Conservation (phyloP, 2,888 invertebrate species). For the Xestia c-nigrum region DNA sequence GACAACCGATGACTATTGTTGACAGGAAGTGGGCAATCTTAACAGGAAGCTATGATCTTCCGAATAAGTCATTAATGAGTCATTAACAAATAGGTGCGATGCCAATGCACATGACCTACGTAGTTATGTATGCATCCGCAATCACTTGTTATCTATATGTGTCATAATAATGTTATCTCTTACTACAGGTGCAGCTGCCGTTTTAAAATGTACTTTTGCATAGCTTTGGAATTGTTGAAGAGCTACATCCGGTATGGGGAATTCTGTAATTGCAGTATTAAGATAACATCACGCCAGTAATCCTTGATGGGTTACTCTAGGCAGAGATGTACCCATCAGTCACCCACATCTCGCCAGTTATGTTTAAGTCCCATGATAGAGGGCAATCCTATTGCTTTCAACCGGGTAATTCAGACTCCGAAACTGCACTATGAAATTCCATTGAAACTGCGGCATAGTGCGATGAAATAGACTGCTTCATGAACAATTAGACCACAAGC, state of each 20-base stretch:
- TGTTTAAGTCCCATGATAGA: no score
- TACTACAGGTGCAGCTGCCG: constrained; percentile 41
- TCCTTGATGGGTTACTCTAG: no score
- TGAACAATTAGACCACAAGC: background rate
- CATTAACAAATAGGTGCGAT: constrained; percentile 52
- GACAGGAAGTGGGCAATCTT: constrained; percentile 45
- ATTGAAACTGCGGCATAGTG: no score
- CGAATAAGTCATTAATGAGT: constrained; percentile 66
- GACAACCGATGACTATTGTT: constrained; percentile 28
- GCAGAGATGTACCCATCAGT: no score
- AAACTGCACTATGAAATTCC: no score
- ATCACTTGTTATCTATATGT: constrained; percentile 55
- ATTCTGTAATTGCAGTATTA: background rate
- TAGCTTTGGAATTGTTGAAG: constrained; percentile 3
- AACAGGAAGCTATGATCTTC: constrained; percentile 63
- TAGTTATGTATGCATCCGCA: constrained; percentile 48
- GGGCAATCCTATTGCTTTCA: no score
- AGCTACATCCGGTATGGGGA: constrained; percentile 5
- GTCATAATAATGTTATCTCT: constrained; percentile 52
- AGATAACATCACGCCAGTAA: no score
- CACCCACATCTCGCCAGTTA: no score
- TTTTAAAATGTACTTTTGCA: constrained; percentile 13
- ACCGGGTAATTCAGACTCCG: no score
- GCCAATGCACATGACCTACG: constrained; percentile 52
- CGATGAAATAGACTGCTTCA: background rate